Percentiles rank a stretch among this genome's conserved stretches.
phyloP scores from a whole-genome alignment of 2,113 vertebrate genomes.

The Sturnira hondurensis region DNA sequence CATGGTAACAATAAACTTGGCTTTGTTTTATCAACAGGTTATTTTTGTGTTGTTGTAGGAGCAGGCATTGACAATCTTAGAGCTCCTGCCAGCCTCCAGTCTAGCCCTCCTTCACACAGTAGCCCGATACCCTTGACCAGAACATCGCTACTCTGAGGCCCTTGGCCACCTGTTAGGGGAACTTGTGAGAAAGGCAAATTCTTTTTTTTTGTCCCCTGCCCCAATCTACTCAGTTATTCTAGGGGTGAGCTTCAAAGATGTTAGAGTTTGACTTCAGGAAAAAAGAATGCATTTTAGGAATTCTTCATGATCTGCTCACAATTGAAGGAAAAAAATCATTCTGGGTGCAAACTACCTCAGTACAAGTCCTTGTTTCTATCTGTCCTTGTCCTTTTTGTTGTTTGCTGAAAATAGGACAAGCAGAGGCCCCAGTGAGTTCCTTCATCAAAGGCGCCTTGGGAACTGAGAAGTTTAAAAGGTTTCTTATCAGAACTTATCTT shows the following conservation, averaged over 20 bases:
- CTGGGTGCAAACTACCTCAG: neutral
- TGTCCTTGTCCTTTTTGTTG: neutral
- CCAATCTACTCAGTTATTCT: neutral
- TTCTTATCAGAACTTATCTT: neutral
- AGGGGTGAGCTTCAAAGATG: neutral
- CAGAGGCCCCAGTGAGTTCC: neutral
- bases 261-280: neutral
- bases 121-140: neutral
- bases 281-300: neutral
- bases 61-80: neutral
- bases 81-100: neutral
- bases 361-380: neutral
- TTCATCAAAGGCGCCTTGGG: neutral
- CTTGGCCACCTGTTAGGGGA: neutral
- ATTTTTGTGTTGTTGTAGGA: neutral
- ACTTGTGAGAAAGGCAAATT: neutral
- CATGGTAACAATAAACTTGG: neutral
- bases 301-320: neutral
- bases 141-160: neutral
- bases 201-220: neutral
- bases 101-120: neutral
- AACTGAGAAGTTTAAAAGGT: neutral
- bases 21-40: neutral
- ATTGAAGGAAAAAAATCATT: neutral
- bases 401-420: neutral